Base-by-base conservation (phyloP, 2,888 invertebrate genomes). In the Drosophila borborema region DNA sequence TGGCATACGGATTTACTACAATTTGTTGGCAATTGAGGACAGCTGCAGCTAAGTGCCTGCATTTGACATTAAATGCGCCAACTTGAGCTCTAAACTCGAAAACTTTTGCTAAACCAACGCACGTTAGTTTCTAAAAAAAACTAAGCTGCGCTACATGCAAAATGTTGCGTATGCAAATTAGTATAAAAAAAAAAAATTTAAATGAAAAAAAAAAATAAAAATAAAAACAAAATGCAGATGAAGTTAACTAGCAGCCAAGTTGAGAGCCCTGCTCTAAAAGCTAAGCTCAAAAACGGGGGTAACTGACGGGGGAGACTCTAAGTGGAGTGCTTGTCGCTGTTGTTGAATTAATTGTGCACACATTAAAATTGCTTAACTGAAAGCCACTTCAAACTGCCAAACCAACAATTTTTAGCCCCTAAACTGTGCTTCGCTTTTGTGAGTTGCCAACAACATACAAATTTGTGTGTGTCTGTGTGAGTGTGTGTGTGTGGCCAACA, bases 341-440 rank as follows among this genome's bases (percentile, higher is more conserved):
- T 79, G 79, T 85, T 86, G 86, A 85, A 83, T 82, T 85, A 84
- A 89, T 85, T 89, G 85, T 86, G 85, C 80, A 77, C 77, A 82
- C 89, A 85, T 82, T 89, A 82, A 87, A 80, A 81, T 85, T 89
- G 88, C 82, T 84, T 77, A 85, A 89, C 80, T 70, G 62, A 81
- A 80, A 79, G 61, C 63, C 70, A 72, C 74, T 85, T 74, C 61
- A 82, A 80, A 58, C 48, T 69, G 46, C 51, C 69, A 54, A 59
- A 55, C 54, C 58, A 54, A 60, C 41, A 46, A 51, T 51, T 45
- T 77, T 46, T 56, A 56, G 31, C 55, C 55, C 28, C 55, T 28
- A 41, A 54, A 54, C 53, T 36, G 53, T 20, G 23, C 18, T 23
- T 6, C 23, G 36, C 49, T 14, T 51, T 51, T 36, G 51, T 36